A percentile compares a stretch with the other conserved stretches of the same genome.
Conservation (phyloP, 2,888 invertebrate genomes). For the Brenthis daphne region DNA sequence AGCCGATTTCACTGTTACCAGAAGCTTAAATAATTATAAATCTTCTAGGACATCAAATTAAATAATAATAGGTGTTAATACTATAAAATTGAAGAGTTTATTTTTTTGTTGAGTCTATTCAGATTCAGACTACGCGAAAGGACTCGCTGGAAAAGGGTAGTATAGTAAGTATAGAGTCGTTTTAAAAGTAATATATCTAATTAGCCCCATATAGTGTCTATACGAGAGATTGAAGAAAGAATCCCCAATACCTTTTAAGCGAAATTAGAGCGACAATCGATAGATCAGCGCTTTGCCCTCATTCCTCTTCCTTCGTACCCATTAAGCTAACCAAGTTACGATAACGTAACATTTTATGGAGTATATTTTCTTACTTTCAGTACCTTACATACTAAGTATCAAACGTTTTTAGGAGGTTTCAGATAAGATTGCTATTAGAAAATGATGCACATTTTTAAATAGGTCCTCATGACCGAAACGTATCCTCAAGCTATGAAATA, state of each 20-base stretch:
- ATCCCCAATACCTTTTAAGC: conserved; percentile 33
- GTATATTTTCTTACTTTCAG: conserved; percentile 31
- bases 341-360: conserved; percentile 39
- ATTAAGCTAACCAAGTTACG: conserved; percentile 40
- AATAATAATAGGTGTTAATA: no score
- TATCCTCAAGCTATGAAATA: no score
- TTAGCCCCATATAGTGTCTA: conserved; percentile 2
- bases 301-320: conserved; percentile 40
- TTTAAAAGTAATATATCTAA: conserved; percentile 17
- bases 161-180: not conserved
- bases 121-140: no score
- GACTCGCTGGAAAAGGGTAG: no score
- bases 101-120: no score
- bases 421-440: not conserved
- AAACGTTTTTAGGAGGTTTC: not conserved
- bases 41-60: no score
- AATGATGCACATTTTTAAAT: not conserved
- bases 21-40: no score
- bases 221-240: conserved; percentile 20
- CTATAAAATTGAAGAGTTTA: no score
- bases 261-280: conserved; percentile 38
- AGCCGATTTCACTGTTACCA: no score
- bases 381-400: conserved; percentile 21
- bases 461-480: not conserved
- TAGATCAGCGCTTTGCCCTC: conserved; percentile 36